These are phyloP conservation scores for Enoplosus armatus DNA, from an alignment of 2,797 vertebrate species.

Conservation along the genomic window DNA sequence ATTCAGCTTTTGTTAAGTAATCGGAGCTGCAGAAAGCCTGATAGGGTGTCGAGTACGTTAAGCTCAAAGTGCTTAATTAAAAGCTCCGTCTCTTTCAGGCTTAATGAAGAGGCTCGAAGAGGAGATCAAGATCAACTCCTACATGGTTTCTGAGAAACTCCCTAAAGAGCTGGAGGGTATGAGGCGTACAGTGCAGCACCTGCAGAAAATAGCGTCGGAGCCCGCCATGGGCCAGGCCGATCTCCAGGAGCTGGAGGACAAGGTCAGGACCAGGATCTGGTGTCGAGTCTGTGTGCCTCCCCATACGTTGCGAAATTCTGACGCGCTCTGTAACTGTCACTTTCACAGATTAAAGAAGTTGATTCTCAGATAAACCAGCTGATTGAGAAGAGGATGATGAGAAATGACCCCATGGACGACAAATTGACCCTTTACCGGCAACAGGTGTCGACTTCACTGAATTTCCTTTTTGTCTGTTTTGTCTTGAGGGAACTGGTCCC, in stretches of 20 bases:
- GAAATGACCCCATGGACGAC: constrained; percentile 92
- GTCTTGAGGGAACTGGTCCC: not conserved
- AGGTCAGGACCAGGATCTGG: constrained; percentile 81
- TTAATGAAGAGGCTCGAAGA: constrained; percentile 96
- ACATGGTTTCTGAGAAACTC: constrained; percentile 94
- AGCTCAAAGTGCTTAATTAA: constrained; percentile 7
- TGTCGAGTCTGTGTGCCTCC: not conserved
- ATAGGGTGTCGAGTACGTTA: too few species aligned
- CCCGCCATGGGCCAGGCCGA: constrained; percentile 93
- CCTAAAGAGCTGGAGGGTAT: constrained; percentile 93
- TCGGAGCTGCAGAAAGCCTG: constrained; percentile 17
- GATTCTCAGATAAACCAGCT: constrained; percentile 92
- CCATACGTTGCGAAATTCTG: too few species aligned
- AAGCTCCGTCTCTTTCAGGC: constrained; percentile 77
- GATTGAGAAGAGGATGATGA: constrained; percentile 95
- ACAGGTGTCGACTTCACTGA: constrained; percentile 88
- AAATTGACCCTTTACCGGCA: constrained; percentile 94
- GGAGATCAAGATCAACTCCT: constrained; percentile 96
- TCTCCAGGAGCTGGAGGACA: constrained; percentile 89
- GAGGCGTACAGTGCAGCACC: constrained; percentile 87
- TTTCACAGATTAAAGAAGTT: constrained; percentile 88
- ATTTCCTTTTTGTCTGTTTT: not conserved
- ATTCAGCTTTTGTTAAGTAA: constrained; percentile 2
- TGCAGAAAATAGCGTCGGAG: constrained; percentile 92
- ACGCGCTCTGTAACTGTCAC: not conserved